These are phyloP conservation scores for Coptodon bakossiorum DNA, from an alignment of 2,113 vertebrate species.

Conservation along the genomic window DNA sequence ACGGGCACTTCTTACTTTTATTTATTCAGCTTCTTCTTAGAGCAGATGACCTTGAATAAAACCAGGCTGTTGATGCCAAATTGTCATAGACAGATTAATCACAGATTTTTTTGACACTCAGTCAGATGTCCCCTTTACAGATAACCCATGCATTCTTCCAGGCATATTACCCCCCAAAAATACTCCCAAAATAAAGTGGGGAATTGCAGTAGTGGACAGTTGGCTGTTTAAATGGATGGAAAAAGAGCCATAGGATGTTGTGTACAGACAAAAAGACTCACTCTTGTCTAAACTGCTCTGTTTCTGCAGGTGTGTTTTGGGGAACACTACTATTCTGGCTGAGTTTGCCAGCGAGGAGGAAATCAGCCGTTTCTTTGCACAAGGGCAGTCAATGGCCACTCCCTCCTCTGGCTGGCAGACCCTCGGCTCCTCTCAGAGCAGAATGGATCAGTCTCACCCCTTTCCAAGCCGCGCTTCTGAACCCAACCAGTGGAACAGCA, in stretches of 20 bases:
- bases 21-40: not conserved
- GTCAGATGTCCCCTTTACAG: not conserved
- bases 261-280: not conserved
- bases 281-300: not conserved
- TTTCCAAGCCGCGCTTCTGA: conserved; percentile 88
- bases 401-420: conserved; percentile 92
- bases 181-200: not conserved
- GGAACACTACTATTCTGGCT: conserved; percentile 99
- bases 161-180: not conserved
- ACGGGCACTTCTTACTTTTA: not conserved
- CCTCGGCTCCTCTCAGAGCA: conserved; percentile 88
- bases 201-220: not conserved
- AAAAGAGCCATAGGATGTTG: not conserved
- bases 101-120: not conserved
- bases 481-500: conserved; percentile 93
- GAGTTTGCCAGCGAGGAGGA: conserved; percentile 99
- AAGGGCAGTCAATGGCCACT: conserved; percentile 97
- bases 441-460: conserved; percentile 88
- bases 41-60: not conserved
- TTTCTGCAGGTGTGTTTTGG: conserved; percentile 92
- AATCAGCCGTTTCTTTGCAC: conserved; percentile 99
- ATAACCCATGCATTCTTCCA: not conserved
- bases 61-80: not conserved
- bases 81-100: not conserved
- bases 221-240: not conserved